phyloP scores from a whole-genome alignment of 2,888 invertebrate species.

The Meliscaeva auricollis region DNA sequence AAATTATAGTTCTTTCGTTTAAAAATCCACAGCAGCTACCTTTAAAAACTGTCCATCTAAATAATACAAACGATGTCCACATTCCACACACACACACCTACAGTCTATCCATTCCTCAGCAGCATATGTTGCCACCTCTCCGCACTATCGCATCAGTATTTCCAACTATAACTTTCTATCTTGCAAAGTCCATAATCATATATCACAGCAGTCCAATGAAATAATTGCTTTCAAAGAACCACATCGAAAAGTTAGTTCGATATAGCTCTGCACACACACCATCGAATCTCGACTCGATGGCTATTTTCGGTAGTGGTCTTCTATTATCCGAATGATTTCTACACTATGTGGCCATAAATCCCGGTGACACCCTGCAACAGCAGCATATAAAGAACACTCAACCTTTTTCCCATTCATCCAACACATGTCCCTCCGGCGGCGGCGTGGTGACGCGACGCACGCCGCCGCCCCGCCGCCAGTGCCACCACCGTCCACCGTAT shows the following conservation, averaged over 20 bases:
- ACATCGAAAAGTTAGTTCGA: constrained; percentile 43
- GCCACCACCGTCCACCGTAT: too few species aligned
- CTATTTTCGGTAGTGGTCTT: constrained; percentile 52
- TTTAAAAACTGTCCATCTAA: constrained; percentile 42
- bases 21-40: not conserved
- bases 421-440: too few species aligned
- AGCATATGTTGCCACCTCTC: constrained; percentile 67
- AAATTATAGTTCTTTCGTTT: not conserved
- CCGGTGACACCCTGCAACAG: constrained; percentile 55
- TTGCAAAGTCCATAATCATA: constrained; percentile 68
- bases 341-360: constrained; percentile 64
- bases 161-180: constrained; percentile 60
- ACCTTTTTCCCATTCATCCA: not conserved
- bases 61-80: constrained; percentile 55
- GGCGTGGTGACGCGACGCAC: too few species aligned
- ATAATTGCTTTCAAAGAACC: constrained; percentile 72
- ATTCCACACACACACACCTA: not conserved
- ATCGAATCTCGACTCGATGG: constrained; percentile 21
- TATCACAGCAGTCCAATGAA: constrained; percentile 73
- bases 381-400: constrained; percentile 15
- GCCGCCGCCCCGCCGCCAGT: too few species aligned
- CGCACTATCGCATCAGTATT: not conserved
- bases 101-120: constrained; percentile 21
- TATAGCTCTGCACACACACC: constrained; percentile 13
- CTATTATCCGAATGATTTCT: constrained; percentile 58